Conservation (phyloP, 92 coral and sea anemone species). For the Anthopleura xanthogrammica region DNA sequence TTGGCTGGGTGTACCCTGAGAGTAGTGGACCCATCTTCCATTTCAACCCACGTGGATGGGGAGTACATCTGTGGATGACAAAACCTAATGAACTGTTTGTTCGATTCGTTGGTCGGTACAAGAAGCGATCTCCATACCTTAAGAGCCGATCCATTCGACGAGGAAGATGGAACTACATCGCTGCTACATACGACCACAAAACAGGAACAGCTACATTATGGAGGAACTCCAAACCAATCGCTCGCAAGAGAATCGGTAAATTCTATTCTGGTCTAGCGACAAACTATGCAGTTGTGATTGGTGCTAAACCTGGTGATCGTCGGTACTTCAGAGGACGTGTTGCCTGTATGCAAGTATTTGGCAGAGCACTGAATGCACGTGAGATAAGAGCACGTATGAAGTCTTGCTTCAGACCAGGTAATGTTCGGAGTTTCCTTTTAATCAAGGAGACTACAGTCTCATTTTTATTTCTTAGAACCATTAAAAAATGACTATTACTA, state of each 20-base stretch:
- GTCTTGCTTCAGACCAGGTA: constrained; percentile 31
- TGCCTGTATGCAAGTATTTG: constrained; percentile 40
- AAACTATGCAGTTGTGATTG: constrained; percentile 39
- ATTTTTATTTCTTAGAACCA: no score
- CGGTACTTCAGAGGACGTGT: constrained; percentile 56
- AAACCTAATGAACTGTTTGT: constrained; percentile 41
- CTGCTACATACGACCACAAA: constrained; percentile 39
- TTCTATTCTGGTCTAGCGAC: constrained; percentile 51
- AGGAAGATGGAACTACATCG: constrained; percentile 52
- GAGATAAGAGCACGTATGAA: constrained; percentile 30
- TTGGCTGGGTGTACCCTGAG: constrained; percentile 67
- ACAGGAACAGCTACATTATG: constrained; percentile 55
- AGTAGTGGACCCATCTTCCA: constrained; percentile 76
- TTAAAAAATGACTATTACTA: no score
- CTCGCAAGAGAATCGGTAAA: constrained; percentile 29
- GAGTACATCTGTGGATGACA: constrained; percentile 62
- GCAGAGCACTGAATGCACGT: constrained; percentile 16
- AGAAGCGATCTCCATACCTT: constrained; percentile 8
- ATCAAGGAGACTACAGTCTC: background rate
- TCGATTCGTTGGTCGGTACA: constrained; percentile 44
- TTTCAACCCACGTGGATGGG: constrained; percentile 46
- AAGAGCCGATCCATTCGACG: constrained; percentile 39
- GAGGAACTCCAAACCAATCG: constrained; percentile 38
- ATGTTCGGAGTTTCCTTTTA: background rate
- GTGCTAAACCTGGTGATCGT: constrained; percentile 36